Conservation (phyloP, 2,888 invertebrate species). For the Cantharis rufa region DNA sequence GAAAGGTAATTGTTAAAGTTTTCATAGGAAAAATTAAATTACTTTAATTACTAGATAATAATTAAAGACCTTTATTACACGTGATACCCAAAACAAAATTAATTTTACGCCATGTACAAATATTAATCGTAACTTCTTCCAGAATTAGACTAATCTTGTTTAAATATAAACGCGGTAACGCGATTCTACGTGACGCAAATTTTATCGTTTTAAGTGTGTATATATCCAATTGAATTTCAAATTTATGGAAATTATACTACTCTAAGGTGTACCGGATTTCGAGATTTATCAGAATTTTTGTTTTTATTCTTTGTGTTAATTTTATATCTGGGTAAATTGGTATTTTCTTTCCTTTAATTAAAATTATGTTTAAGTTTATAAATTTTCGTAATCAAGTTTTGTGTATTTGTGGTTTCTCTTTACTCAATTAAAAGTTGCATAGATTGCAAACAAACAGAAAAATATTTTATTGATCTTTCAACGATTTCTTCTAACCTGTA, state of each 20-base stretch:
- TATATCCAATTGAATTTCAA: constrained; percentile 44
- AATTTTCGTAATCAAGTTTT: background rate
- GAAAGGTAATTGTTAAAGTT: constrained; percentile 6
- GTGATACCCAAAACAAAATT: constrained; percentile 1
- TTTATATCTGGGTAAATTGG: constrained; percentile 16
- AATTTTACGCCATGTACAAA: constrained; percentile 19
- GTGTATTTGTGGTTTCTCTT: background rate
- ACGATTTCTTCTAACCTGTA: background rate
- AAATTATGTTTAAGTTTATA: constrained; percentile 1
- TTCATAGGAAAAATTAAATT: background rate
- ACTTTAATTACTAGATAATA: background rate
- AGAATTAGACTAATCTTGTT: constrained; percentile 43
- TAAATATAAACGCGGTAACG: constrained; percentile 43
- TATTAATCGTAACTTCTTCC: constrained; percentile 41
- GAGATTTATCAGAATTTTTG: constrained; percentile 25
- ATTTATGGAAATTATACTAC: constrained; percentile 42
- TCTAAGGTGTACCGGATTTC: constrained; percentile 32
- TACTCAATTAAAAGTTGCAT: background rate
- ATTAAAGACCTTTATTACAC: background rate
- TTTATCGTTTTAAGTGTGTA: constrained; percentile 44
- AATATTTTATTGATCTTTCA: background rate
- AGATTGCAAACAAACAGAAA: background rate
- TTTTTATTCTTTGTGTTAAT: constrained; percentile 28
- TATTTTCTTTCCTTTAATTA: constrained; percentile 10
- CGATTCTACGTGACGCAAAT: constrained; percentile 43